phyloP scores from a whole-genome alignment of 2,113 vertebrate genomes.

The Peromyscus californicus region DNA sequence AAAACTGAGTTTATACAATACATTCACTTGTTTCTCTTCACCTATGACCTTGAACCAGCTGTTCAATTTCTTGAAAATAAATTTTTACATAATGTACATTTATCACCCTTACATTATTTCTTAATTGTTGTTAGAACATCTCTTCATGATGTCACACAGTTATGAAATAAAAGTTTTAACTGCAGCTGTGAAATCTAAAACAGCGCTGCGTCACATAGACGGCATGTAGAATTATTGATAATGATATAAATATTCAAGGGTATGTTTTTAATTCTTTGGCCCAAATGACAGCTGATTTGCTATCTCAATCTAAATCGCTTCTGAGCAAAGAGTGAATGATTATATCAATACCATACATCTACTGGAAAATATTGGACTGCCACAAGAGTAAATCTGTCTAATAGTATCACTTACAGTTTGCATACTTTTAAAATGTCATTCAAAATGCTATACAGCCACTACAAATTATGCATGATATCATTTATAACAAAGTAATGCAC shows the following conservation, averaged over 20 bases:
- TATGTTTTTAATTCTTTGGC: constrained; percentile 1
- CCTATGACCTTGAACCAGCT: constrained; percentile 18
- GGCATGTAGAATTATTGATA: constrained; percentile 23
- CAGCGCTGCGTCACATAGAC: background rate
- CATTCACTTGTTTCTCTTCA: constrained; percentile 29
- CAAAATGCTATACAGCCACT: constrained; percentile 47
- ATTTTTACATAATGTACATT: constrained; percentile 34
- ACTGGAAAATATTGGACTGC: constrained; percentile 12
- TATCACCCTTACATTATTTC: background rate
- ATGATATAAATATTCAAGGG: constrained; percentile 54
- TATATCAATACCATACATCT: constrained; percentile 1
- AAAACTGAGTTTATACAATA: constrained; percentile 9
- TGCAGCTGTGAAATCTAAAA: background rate
- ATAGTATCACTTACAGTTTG: background rate
- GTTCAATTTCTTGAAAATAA: constrained; percentile 67
- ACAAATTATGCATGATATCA: constrained; percentile 27
- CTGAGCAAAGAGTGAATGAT: constrained; percentile 34
- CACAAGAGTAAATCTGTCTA: constrained; percentile 43
- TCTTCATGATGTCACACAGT: background rate
- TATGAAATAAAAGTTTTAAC: constrained; percentile 7
- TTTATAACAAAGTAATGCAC: constrained; percentile 7
- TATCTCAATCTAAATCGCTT: constrained; percentile 66
- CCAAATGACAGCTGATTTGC: background rate
- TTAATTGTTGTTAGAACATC: constrained; percentile 19
- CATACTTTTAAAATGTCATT: constrained; percentile 44